These are phyloP conservation scores for Eleginops maclovinus DNA, from an alignment of 2,113 vertebrate genomes.

Conservation along the genomic window DNA sequence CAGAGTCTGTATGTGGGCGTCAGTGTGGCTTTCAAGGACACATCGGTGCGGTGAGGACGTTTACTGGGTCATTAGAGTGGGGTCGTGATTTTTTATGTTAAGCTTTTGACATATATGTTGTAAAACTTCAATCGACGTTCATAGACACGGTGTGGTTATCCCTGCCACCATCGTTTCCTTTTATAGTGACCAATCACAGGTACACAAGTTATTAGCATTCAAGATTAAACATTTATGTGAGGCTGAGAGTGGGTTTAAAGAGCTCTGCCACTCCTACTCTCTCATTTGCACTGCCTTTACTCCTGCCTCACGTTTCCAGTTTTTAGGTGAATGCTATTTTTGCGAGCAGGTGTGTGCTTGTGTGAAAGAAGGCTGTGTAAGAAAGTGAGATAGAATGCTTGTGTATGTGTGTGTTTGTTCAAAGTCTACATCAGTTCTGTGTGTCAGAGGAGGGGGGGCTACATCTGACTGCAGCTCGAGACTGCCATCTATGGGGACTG, in stretches of 20 bases:
- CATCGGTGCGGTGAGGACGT: conserved; percentile 23
- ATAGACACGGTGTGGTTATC: conserved; percentile 21
- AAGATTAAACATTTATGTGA: conserved; percentile 72
- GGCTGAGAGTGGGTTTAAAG: conserved; percentile 44
- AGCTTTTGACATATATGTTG: conserved; percentile 24
- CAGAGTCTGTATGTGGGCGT: conserved; percentile 10
- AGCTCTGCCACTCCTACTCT: conserved; percentile 27
- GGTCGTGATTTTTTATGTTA: conserved; percentile 20
- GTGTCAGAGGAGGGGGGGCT: conserved; percentile 1
- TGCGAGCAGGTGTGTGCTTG: conserved; percentile 62
- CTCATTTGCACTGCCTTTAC: conserved; percentile 30
- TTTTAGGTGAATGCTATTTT: conserved; percentile 69
- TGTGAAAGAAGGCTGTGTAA: conserved; percentile 47
- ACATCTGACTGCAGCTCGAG: conserved; percentile 54
- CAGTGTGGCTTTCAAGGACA: conserved; percentile 41
- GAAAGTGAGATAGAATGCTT: conserved; percentile 31
- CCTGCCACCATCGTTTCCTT: conserved; percentile 23
- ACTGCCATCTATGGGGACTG: conserved; percentile 75
- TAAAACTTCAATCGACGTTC: conserved; percentile 21
- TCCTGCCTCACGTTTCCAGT: conserved; percentile 31
- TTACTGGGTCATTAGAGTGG: conserved; percentile 29
- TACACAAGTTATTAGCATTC: conserved; percentile 51
- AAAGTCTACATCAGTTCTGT: conserved; percentile 47
- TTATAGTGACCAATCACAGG: conserved; percentile 37
- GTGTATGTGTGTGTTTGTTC: conserved; percentile 31